Evolutionary conservation across 2,113 vertebrate species (phyloP), one percentile per base, ranked within the genome.

Genomic region (Centropristis striata): DNA sequence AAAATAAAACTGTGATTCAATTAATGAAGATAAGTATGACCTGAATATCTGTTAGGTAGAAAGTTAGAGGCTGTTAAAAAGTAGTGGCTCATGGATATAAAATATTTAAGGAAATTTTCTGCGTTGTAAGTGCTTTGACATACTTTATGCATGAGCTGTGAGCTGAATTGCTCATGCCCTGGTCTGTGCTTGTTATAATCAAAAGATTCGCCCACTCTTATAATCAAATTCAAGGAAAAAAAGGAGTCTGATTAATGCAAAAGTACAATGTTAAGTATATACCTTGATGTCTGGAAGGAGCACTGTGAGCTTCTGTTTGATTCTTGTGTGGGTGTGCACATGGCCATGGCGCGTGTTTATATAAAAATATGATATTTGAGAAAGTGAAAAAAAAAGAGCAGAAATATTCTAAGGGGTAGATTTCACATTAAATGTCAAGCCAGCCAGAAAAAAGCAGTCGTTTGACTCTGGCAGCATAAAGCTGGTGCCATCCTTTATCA

Each of bases 81-180:
- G 68, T 65, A 84, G 36, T 15, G 6, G 49, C 72, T 85, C 39
- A 32, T 80, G 39, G 39, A 32, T 78, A 85, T 92, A 36, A 92
- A 94, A 93, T 88, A 93, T 93, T 92, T 46, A 94, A 59, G 32
- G 37, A 72, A 64, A 89, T 84, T 90, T 87, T 88, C 90, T 72
- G 66, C 18, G 10, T 87, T 80, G 50, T 83, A 91, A 93, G 90
- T 92, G 91, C 87, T 87, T 84, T 80, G 66, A 32, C 70, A 92
- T 93, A 81, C 72, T 91, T 94, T 88, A 93, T 94, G 88, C 86
- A 92, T 92, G 90, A 93, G 83, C 63, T 57, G 50, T n/a, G 68
- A 84, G 59, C 59, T 53, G 50, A 49, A 32, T 76, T 75, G 37
- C 70, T 80, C 67, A 28, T 55, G 78, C 82, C 76, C 70, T 47